Base-by-base conservation (phyloP, 2,888 invertebrate species). In the Protonemura montana region DNA sequence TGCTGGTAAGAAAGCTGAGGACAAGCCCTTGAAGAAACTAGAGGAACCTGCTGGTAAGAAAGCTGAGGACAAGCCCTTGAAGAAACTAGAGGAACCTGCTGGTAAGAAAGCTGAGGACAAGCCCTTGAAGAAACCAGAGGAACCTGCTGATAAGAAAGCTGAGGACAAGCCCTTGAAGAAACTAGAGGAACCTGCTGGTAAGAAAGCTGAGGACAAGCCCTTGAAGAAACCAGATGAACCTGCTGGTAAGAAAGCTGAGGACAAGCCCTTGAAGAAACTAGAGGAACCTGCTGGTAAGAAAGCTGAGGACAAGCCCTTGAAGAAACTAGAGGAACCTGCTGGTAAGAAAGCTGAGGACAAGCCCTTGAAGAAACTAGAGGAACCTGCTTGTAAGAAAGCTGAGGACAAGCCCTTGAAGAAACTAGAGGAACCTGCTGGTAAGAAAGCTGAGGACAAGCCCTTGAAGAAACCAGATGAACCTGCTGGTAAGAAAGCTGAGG, bases 261-360 rank as follows among this genome's bases (percentile, higher is more conserved):
- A 26, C 2, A 28, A 6, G n/a, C 26, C 28, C 27, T 0, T 27
- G 7, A 59, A 59, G 59, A 59, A 59, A 59, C 29, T 30, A 28
- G 81, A 81, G 30, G 3, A 30, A 13, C 28, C 28, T 29, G 2
- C 28, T 28, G 28, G 16, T 59, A 29, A 76, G 59, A 80, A 85
- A 26, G 21, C 29, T 27, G 26, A 78, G n/a, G 25, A 80, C 2
- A 59, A 41, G 13, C 85, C 83, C 26, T 28, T 76, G 0, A n/a
- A n/a, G n/a, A n/a, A n/a, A n/a, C n/a, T n/a, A n/a, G 26, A 88
- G 90, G 78, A 89, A 89, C 30, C 76, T 26, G 35, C 90, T 85
- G 82, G 86, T 26, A 90, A 89, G 86, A 89, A 89, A 84, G 5
- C 26, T 3, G 88, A 87, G 76, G 89, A 78, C 3, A 78, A 10